Evolutionary conservation across 1,140 invertebrate species (phyloP), one percentile per base, ranked within the genome.

Genomic region (Tetragnatha versicolor): DNA sequence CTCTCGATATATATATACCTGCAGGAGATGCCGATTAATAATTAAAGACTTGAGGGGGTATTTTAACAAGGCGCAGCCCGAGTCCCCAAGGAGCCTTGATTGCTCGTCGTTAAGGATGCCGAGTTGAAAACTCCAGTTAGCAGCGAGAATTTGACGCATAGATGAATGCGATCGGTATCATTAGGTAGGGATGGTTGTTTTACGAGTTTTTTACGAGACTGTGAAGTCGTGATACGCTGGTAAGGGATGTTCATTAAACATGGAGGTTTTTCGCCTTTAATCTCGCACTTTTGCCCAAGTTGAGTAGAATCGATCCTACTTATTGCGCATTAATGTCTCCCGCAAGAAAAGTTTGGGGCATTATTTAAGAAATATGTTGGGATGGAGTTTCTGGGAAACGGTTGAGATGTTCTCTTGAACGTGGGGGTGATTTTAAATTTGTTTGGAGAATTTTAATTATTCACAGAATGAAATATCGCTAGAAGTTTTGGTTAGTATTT

Each of bases 11-110:
- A n/a, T n/a, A n/a, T n/a, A n/a, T n/a, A n/a, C n/a, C n/a, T n/a
- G n/a, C n/a, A n/a, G n/a, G n/a, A n/a, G n/a, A n/a, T 70, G 14
- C 47, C 47, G 33, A 70, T 70, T 53, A 70, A 70, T 70, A 70
- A 70, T 70, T 70, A 70, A 70, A 70, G 66, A 70, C 66, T 49
- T 35, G 42, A 49, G 31, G 66, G 47, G n/a, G 12, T 70, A n/a
- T 37, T 70, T 51, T 70, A 70, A 70, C 66, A 70, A 70, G 66
- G 55, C 45, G 14, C 27, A 20, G 49, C 47, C 66, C 33, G 33
- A 35, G 53, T 70, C 66, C 39, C 66, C 12, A n/a, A 55, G 66
- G 66, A 55, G 35, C 25, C 31, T 55, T 70, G 66, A 70, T 70
- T 70, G 66, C 29, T n/a, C 7, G 31, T 70, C 66, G 51, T 70